Percentiles rank a stretch among this genome's conserved stretches.
Evolutionary conservation across 2,888 invertebrate species (phyloP).

Genomic region (Lycophotia porphyrea): DNA sequence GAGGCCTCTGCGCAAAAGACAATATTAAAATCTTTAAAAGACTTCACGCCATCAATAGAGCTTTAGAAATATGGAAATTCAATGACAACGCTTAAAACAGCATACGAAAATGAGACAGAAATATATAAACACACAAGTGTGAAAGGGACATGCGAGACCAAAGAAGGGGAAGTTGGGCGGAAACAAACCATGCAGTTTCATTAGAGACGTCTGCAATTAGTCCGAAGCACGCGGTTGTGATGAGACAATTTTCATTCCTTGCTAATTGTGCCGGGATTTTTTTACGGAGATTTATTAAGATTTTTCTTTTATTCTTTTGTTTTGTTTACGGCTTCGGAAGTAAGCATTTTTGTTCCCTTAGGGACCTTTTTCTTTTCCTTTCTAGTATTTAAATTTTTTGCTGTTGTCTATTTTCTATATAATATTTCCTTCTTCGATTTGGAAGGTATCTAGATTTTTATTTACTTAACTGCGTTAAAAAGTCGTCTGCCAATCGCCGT

Average conservation of each 20-base stretch:
- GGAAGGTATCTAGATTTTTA: not conserved
- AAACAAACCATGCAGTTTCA: constrained; percentile 75
- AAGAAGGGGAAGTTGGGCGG: constrained; percentile 70
- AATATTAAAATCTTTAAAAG: constrained; percentile 1
- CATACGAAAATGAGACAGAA: constrained; percentile 31
- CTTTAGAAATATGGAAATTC: constrained; percentile 47
- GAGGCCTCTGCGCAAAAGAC: not conserved
- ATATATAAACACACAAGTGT: constrained; percentile 26
- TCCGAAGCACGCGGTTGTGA: constrained; percentile 63
- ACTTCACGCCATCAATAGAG: constrained; percentile 4
- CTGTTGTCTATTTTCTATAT: not conserved
- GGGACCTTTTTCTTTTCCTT: constrained; percentile 3
- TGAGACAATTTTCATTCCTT: constrained; percentile 65
- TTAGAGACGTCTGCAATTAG: constrained; percentile 73
- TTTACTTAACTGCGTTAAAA: not conserved
- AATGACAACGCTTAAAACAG: constrained; percentile 43
- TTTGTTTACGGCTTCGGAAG: constrained; percentile 9
- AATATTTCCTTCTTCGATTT: not conserved
- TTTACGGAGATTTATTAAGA: constrained; percentile 54
- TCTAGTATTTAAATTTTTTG: not conserved
- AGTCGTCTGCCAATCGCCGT: not conserved
- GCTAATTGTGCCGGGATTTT: constrained; percentile 64
- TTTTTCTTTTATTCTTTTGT: constrained; percentile 37
- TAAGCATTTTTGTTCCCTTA: constrained; percentile 21
- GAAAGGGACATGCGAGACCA: constrained; percentile 63